Base-by-base conservation (phyloP, 1,140 invertebrate species). In the Probaryconus sp. region DNA sequence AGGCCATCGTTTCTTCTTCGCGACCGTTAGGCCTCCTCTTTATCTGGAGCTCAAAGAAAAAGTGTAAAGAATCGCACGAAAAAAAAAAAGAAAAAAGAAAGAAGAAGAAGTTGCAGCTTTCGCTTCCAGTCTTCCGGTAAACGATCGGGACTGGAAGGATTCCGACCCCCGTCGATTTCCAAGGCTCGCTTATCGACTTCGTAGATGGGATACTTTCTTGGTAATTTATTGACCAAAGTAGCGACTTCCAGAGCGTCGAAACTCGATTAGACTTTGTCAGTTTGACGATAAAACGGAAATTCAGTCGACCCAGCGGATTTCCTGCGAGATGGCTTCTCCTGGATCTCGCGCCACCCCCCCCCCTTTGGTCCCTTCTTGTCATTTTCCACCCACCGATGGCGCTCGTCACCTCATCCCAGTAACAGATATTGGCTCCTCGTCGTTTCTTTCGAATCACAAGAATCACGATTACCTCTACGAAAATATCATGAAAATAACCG, bases 251-350 rank as follows among this genome's bases (percentile, higher is more conserved):
- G 69, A 67, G 68, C 67, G 77, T 75, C 74, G 65, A 76, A 80
- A 79, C 77, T 79, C 79, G 77, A 79, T 80, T 79, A 79, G 79
- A 80, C 76, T 80, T 78, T 77, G 76, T 77, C 76, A 72, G 76
- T 78, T 80, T 71, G 77, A 77, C 74, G 76, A 77, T 76, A 80
- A 77, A 80, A 77, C 76, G 79, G 79, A 80, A 76, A 78, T 79
- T 77, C 76, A 76, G 76, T 74, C 70, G 67, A 80, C 71, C 74
- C 71, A 80, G 76, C 73, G 74, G 76, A 76, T 76, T 80, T 79
- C 74, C 74, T 73, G 43, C 63, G 58, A 76, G 77, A 79, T 72
- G 68, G 58, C 61, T 65, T 69, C 55, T 67, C 61, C 28, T n/a
- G n/a, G 21, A 45, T 64, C 40, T 50, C 75, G 48, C 68, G 63